Conservation (phyloP, 1,140 invertebrate genomes). For the Heliconius hermathena region DNA sequence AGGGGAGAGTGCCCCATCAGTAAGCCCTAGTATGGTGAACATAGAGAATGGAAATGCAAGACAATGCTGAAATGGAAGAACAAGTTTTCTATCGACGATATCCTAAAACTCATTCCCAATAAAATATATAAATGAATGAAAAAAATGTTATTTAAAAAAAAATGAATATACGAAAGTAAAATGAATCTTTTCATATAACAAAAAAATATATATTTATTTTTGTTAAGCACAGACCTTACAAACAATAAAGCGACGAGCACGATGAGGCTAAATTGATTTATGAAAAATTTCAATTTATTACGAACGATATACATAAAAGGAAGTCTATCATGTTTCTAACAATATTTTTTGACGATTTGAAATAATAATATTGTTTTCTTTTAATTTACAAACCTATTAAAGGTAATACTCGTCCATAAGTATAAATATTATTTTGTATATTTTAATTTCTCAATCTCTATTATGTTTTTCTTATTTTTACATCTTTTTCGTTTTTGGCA, state of each 20-base stretch:
- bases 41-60: no score
- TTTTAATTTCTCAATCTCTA: background rate
- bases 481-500: no score
- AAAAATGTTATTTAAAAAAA: background rate
- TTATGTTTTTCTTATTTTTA: no score
- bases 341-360: background rate
- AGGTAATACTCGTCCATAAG: background rate
- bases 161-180: background rate
- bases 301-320: background rate
- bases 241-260: background rate
- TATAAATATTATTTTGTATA: background rate
- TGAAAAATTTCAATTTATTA: slow-evolving; percentile 3
- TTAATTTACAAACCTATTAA: background rate
- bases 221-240: background rate
- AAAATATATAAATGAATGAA: background rate
- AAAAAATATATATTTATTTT: background rate
- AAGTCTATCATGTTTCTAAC: background rate
- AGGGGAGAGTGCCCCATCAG: no score
- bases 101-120: background rate
- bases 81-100: no score
- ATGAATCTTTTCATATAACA: background rate
- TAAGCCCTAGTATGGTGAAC: no score
- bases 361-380: background rate
- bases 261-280: slow-evolving; percentile 1
- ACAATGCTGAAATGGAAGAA: no score